Base-by-base conservation (phyloP, 2,113 vertebrate genomes). In the Peromyscus leucopus region DNA sequence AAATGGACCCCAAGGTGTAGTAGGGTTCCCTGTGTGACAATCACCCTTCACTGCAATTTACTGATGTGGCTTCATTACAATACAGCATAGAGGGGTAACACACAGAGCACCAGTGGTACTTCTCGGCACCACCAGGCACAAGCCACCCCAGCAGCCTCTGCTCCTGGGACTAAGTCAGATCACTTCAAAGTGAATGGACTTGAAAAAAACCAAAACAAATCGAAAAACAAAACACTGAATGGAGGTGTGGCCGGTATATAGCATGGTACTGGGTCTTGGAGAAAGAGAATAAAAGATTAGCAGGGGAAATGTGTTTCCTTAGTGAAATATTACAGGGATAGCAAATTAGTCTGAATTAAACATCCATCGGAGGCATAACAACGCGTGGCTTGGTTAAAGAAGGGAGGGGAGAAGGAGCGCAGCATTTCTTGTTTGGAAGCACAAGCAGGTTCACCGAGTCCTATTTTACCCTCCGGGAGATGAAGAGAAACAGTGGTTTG, bases 21-120 rank as follows among this genome's bases (percentile, higher is more conserved):
- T 98, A 98, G 98, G 98, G 97, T 97, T 98, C 98, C 98, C 98
- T 57, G 5, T 97, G 98, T 98, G 98, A 98, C 98, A 98, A 98
- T 99, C 98, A 98, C 98, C 98, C 98, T 98, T 98, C 98, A 97
- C 95, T 98, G 98, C 98, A 98, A 99, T 98, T 99, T 98, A 99
- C 98, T 98, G 98, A 98, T 98, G 98, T 98, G 98, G 98, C 98
- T 99, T 99, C 98, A 99, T 99, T 99, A 99, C 96, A 97, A 98
- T 97, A 90, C 96, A 98, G 98, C 97, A 97, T 96, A 98, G 96
- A 98, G 95, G 98, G 98, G 97, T 91, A 95, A 97, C 95, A 96
- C 98, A 97, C 91, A 97, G 96, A 90, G 98, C 92, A 95, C 97
- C 97, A 97, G 98, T 98, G 98, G 98, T 98, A 97, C 98, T 94